Conservation (phyloP, 2,797 vertebrate genomes). For the Discoglossus pictus region DNA sequence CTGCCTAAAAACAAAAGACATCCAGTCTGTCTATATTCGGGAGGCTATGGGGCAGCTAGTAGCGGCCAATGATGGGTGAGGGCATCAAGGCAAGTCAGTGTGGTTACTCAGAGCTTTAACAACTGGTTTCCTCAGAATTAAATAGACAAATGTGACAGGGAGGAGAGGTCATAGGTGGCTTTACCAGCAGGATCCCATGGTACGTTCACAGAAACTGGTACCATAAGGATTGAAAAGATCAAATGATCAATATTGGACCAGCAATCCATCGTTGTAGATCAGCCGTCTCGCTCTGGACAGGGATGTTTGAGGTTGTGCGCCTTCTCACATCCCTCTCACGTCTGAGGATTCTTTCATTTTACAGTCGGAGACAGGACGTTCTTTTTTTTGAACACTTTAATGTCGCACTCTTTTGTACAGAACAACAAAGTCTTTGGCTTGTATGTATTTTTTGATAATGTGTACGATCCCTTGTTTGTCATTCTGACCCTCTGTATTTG, state of each 20-base stretch:
- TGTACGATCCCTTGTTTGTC: not conserved
- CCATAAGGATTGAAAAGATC: too few species aligned
- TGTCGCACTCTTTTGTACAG: conserved; percentile 6
- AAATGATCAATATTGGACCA: too few species aligned
- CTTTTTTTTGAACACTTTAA: not conserved
- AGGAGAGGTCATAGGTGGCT: too few species aligned
- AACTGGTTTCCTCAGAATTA: not conserved
- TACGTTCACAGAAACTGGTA: not conserved
- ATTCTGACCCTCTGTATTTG: not conserved
- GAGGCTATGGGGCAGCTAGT: conserved; percentile 94
- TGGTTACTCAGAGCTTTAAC: conserved; percentile 4
- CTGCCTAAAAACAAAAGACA: conserved; percentile 98
- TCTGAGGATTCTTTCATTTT: too few species aligned
- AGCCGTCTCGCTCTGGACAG: too few species aligned
- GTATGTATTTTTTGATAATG: conserved; percentile 1
- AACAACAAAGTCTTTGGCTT: not conserved
- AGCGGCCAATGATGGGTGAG: conserved; percentile 91
- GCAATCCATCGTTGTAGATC: too few species aligned
- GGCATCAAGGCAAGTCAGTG: not conserved
- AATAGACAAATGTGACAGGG: too few species aligned
- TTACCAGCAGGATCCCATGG: not conserved
- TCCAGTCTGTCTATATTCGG: conserved; percentile 93
- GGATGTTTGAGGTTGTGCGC: too few species aligned
- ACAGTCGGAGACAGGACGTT: too few species aligned
- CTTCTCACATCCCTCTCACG: too few species aligned